Conservation (phyloP, 2,113 vertebrate species). For the cattle (Bos taurus) region DNA sequence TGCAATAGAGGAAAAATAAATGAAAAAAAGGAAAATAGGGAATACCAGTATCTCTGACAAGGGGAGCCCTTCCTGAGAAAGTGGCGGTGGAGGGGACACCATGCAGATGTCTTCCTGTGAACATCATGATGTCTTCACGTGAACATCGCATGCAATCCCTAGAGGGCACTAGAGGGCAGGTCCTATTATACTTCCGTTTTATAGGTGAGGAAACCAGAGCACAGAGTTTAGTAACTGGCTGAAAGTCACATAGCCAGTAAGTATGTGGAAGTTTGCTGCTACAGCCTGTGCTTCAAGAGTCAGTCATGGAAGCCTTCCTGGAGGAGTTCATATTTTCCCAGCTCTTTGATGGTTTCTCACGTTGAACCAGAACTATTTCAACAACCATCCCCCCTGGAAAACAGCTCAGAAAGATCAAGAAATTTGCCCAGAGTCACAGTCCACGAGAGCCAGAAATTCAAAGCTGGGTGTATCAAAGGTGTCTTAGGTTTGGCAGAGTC, state of each 20-base stretch:
- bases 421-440: neutral
- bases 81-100: neutral
- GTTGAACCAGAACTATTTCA: neutral
- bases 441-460: neutral
- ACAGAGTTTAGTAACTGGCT: neutral
- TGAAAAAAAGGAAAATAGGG: neutral
- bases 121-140: neutral
- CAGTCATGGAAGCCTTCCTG: neutral
- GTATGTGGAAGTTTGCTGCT: neutral
- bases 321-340: neutral
- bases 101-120: neutral
- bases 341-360: neutral
- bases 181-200: neutral
- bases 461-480: neutral
- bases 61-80: neutral
- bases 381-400: neutral
- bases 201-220: neutral
- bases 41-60: neutral
- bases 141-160: neutral
- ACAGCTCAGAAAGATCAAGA: neutral
- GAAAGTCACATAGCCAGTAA: neutral
- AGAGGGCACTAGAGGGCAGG: neutral
- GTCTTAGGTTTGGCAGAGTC: neutral
- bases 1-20: neutral
- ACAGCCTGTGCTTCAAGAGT: neutral